Evolutionary conservation across 37 sponge, comb jelly and placozoan genomes (phyloP), one percentile per base, ranked within the genome.

Genomic region (Spongia lamella): DNA sequence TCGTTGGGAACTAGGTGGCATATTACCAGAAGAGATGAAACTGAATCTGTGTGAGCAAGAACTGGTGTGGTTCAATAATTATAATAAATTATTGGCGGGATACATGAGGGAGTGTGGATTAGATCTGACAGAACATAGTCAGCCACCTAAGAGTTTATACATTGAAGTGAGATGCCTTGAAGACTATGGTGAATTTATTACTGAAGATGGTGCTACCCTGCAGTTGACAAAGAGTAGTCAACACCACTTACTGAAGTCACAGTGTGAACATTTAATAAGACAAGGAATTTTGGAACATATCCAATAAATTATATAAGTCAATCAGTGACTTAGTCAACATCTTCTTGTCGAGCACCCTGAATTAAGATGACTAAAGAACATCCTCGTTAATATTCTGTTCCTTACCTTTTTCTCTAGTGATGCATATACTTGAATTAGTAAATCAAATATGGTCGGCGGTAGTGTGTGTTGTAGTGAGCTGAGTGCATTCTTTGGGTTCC

Each of bases 201-300:
- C 89, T 22, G 96, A 96, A 21, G 90, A 92, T 72, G 96, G 96
- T 7, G 80, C 81, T 11, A 69, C 86, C 1, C 66, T 96, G 0
- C 86, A 84, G 57, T 66, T 96, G 58, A 80, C 61, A 51, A 92
- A 86, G 64, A 86, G 80, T 53, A 87, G 81, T 36, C 93, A 92
- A 52, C 93, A 96, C 72, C 80, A 86, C 30, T 67, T 96, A n/a
- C 70, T 82, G 26, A 52, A 90, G 36, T 86, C 93, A 38, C 93
- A 96, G 61, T 96, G 96, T 68, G 96, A 96, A 63, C 96, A 92
- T 20, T 88, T 96, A 66, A 96, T 96, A 25, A 77, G 84, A 54
- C 96, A 92, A 66, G 96, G 96, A 24, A 62, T 89, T 16, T 51
- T 96, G 68, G 93, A 96, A 68, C 96, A 96, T 59, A 59, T 95